These are phyloP conservation scores for Eristalis intricaria DNA, from an alignment of 2,888 invertebrate genomes.

Conservation along the genomic window DNA sequence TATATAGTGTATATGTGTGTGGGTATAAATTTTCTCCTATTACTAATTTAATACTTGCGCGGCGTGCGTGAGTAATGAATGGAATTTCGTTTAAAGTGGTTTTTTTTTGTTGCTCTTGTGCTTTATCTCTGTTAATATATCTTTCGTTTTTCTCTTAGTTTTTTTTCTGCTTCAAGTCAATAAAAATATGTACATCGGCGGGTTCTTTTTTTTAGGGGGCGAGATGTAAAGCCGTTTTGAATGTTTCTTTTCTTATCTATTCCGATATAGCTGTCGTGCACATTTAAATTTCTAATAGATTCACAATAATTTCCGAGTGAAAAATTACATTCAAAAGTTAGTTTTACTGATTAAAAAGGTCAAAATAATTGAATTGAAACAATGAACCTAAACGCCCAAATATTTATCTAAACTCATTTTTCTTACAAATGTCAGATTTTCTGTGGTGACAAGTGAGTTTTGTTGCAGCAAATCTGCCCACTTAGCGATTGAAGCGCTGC, in stretches of 20 bases:
- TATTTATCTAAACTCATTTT: slow-evolving; percentile 72
- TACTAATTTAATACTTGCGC: slow-evolving; percentile 68
- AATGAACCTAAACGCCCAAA: slow-evolving; percentile 71
- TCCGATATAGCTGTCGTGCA: slow-evolving; percentile 29
- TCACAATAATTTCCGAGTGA: slow-evolving; percentile 39
- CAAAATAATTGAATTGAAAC: slow-evolving; percentile 67
- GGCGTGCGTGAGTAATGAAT: slow-evolving; percentile 70
- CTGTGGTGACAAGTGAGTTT: slow-evolving; percentile 62
- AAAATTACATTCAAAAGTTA: slow-evolving; percentile 51
- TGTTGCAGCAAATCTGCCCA: background rate
- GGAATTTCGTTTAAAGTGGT: slow-evolving; percentile 66
- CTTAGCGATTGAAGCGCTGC: background rate
- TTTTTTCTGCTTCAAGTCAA: slow-evolving; percentile 56
- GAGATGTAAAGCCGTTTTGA: slow-evolving; percentile 47
- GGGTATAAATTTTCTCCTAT: slow-evolving; percentile 53
- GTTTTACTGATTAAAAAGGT: slow-evolving; percentile 53
- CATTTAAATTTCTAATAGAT: slow-evolving; percentile 33
- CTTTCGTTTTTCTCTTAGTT: slow-evolving; percentile 39
- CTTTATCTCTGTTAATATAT: slow-evolving; percentile 57
- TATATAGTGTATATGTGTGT: slow-evolving; percentile 34
- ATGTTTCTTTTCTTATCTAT: slow-evolving; percentile 9
- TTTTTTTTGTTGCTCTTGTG: slow-evolving; percentile 9
- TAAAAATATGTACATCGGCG: slow-evolving; percentile 72
- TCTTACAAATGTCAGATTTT: slow-evolving; percentile 66
- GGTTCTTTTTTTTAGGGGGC: slow-evolving; percentile 56